Evolutionary conservation across 2,113 vertebrate species (phyloP).

Genomic region (Pholis gunnellus): DNA sequence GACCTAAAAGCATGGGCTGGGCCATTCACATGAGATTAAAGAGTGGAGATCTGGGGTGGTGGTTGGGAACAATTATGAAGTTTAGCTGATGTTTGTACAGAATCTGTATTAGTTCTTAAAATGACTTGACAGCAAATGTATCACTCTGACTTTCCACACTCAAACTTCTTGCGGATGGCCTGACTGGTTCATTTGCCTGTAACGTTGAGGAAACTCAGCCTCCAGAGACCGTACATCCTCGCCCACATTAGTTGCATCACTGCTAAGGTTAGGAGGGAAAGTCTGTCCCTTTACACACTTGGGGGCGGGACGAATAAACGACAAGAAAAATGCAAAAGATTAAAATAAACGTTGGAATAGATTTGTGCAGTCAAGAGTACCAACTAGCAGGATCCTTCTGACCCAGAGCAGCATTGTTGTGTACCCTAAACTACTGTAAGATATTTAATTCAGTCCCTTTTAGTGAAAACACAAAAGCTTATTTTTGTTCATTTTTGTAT

Average conservation of each 20-base stretch:
- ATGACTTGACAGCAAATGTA: slow-evolving; percentile 26
- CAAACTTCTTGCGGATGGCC: slow-evolving; percentile 10
- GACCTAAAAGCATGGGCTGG: too few relatives aligned
- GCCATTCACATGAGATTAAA: too few relatives aligned
- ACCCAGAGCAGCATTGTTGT: not conserved
- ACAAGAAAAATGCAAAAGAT: not conserved
- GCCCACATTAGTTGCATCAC: slow-evolving; percentile 24
- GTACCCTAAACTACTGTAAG: too few relatives aligned
- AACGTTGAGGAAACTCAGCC: slow-evolving; percentile 32
- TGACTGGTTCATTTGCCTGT: slow-evolving; percentile 1
- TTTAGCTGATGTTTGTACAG: not conserved
- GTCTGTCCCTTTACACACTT: not conserved
- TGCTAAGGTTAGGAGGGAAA: not conserved
- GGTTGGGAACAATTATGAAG: too few relatives aligned
- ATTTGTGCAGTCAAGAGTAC: not conserved
- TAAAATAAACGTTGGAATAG: not conserved
- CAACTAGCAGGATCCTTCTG: not conserved
- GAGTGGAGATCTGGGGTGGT: too few relatives aligned
- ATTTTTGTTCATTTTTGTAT: too few relatives aligned
- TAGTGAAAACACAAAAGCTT: too few relatives aligned
- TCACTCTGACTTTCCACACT: slow-evolving; percentile 43
- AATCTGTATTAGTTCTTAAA: slow-evolving; percentile 1
- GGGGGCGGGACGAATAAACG: too few relatives aligned
- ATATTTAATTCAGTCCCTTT: too few relatives aligned
- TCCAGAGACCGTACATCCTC: slow-evolving; percentile 25